These are phyloP conservation scores for Cantharis rufa DNA, from an alignment of 2,888 invertebrate genomes.

Conservation along the genomic window DNA sequence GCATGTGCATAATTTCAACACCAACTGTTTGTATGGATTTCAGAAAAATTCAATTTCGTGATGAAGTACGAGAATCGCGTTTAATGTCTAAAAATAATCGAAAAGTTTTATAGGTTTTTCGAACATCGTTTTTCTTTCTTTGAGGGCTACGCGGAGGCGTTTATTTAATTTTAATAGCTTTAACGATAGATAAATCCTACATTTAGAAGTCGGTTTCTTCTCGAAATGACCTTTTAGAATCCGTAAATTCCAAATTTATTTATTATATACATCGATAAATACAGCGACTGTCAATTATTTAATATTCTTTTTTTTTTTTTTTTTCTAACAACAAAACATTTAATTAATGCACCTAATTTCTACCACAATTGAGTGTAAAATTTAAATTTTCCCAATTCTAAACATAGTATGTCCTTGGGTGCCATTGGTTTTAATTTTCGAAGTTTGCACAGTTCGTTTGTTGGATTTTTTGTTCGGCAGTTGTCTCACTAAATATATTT, in stretches of 20 bases:
- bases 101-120: background rate
- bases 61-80: background rate
- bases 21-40: background rate
- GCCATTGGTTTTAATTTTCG: slow-evolving; percentile 7
- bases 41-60: background rate
- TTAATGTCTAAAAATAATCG: background rate
- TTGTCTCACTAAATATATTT: background rate
- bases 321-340: background rate
- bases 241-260: background rate
- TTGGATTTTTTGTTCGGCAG: background rate
- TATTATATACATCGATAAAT: background rate
- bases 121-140: background rate
- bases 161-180: background rate
- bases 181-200: background rate
- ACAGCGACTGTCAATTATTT: background rate
- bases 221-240: background rate
- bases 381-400: slow-evolving; percentile 17
- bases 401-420: slow-evolving; percentile 12
- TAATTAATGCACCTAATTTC: slow-evolving; percentile 12
- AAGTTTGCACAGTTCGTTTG: background rate
- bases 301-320: background rate
- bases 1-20: background rate
- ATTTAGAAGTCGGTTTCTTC: background rate
- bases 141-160: background rate
- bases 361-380: slow-evolving; percentile 21